Evolutionary conservation across 2,113 vertebrate species (phyloP).

Genomic region (Catharus bicknelli): DNA sequence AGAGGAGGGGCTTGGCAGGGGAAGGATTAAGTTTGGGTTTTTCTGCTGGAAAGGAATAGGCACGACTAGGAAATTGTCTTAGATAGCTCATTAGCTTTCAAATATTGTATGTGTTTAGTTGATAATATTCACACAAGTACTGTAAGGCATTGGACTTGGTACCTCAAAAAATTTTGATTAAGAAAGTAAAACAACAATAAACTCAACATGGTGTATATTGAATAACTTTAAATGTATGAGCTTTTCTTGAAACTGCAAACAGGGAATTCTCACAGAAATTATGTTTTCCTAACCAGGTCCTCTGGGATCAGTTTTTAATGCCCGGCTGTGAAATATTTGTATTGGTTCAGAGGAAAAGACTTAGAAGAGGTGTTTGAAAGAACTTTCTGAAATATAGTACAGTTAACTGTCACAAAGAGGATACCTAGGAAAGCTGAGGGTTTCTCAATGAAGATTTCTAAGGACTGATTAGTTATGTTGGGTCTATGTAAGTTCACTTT

Average conservation of each 20-base stretch:
- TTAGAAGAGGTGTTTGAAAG: neutral
- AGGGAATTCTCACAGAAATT: neutral
- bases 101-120: neutral
- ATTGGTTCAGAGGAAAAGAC: neutral
- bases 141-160: neutral
- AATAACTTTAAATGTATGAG: neutral
- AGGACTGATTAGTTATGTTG: neutral
- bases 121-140: neutral
- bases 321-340: neutral
- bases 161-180: conserved; percentile 24
- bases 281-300: neutral
- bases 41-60: neutral
- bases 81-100: conserved; percentile 18
- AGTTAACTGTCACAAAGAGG: neutral
- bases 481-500: neutral
- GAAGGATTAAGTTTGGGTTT: neutral
- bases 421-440: neutral
- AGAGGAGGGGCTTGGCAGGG: neutral
- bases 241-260: conserved; percentile 1
- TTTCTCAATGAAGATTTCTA: neutral
- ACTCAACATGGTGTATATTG: neutral
- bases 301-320: conserved; percentile 2
- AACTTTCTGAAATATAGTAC: neutral
- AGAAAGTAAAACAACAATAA: conserved; percentile 2
- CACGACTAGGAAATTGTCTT: neutral